Percentiles rank a stretch among this genome's conserved stretches.
These are phyloP conservation scores for Deroplatys truncata DNA, from an alignment of 2,888 invertebrate genomes.

Conservation along the genomic window DNA sequence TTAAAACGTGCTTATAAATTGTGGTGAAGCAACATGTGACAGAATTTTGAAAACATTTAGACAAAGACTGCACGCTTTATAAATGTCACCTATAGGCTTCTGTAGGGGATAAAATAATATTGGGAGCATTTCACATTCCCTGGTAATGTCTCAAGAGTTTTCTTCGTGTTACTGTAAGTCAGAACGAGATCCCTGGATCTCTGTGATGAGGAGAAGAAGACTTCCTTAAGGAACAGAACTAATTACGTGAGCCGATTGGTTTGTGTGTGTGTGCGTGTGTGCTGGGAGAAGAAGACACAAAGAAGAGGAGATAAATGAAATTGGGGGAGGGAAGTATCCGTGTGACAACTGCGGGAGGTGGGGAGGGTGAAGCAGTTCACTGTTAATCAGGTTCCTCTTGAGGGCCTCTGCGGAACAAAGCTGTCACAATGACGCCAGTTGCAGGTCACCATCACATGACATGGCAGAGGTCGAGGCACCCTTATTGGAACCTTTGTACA, in stretches of 20 bases:
- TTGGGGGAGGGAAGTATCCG: neutral
- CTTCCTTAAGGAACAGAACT: constrained; percentile 8
- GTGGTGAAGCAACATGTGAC: no score
- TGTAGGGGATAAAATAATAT: no score
- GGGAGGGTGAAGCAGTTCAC: neutral
- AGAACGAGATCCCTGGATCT: neutral
- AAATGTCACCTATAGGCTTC: no score
- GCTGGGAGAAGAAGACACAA: neutral
- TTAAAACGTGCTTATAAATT: no score
- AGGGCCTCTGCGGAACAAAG: neutral
- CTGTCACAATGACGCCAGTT: neutral
- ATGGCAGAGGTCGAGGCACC: neutral
- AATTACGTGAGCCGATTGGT: neutral
- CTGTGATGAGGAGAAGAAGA: neutral
- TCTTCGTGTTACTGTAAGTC: neutral
- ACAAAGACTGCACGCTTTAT: no score
- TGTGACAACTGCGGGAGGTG: neutral
- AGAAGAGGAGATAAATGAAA: neutral
- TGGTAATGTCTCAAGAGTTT: neutral
- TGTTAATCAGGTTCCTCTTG: neutral
- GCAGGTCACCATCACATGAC: neutral
- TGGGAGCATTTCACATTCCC: no score
- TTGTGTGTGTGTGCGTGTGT: neutral
- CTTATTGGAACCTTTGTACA: neutral
- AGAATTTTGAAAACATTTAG: no score